Base-by-base conservation (phyloP, 2,113 vertebrate species). In the Psittacus erithacus region DNA sequence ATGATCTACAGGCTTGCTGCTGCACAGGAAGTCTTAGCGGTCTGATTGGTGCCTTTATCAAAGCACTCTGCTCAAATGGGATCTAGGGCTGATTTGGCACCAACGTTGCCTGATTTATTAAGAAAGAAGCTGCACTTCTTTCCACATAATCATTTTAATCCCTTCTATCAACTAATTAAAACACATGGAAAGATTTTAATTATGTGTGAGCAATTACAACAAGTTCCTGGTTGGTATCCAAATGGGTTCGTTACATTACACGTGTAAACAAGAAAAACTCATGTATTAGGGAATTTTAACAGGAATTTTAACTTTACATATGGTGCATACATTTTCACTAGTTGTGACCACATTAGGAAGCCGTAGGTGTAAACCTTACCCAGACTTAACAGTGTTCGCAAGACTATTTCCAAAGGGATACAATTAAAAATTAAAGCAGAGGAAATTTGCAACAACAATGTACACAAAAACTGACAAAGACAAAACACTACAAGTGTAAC, bases 91-190 rank as follows among this genome's bases (percentile, higher is more conserved):
- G 96, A 96, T 97, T 96, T 98, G 98, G 97, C 96, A 98, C 96
- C 97, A 95, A 98, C 92, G 97, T 93, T 95, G 96, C 96, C 96
- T 97, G 93, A 96, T 96, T 98, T 98, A 97, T 96, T 97, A 97
- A 96, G 86, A 97, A 65, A 95, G 94, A 97, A 97, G 97, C 96
- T 97, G 95, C 95, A 97, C 91, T 97, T 97, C 94, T 97, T 98
- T 97, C 94, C 97, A 97, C 97, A 95, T 98, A 97, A 98, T 97
- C 98, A 98, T 96, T 96, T 97, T 97, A 98, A 98, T 98, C 97
- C 94, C 94, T 97, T 98, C 96, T 95, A 98, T 98, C 97, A 97
- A 96, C 97, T 98, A 98, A 98, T 98, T 98, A 98, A 98, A 97
- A 96, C 96, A 97, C 94, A 96, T 83, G 65, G 83, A 98, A 98